Evolutionary conservation across 2,888 invertebrate genomes (phyloP), one percentile per base, ranked within the genome.

Genomic region (Dolichomitus sp.): DNA sequence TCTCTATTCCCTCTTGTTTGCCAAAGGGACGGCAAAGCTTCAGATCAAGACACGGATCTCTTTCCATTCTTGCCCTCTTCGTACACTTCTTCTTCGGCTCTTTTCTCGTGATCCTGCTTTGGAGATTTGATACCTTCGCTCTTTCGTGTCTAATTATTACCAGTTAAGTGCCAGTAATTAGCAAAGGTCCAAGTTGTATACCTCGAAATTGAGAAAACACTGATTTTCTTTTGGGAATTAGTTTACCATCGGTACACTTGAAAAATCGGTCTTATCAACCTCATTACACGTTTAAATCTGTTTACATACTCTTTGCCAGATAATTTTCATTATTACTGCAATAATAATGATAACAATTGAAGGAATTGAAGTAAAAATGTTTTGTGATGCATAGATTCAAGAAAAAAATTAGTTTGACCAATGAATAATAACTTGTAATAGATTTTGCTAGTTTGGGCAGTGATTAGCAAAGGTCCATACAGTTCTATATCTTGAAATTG

Each of bases 131-230:
- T 82, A 72, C 45, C 70, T 70, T 52, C 30, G 27, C n/a, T 19
- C 88, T 48, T 86, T 85, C 81, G 86, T 87, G 89, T 91, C 92
- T 93, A 93, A 93, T 92, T 92, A 92, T 93, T 90, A 89, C 90
- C 87, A 88, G 89, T 90, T 92, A 92, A 92, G 92, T 91, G 90
- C 87, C 85, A 88, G 89, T 91, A 92, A 92, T 93, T 92, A 91
- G 72, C 75, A 57, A 89, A 89, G 91, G 86, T 59, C 89, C 37
- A 27, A 68, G 63, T 54, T 48, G 54, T 61, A 12, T 88, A 84
- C 91, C 91, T 90, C 91, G 91, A 92, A 93, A 92, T 93, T 91
- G 89, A 89, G 91, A 90, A 90, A 91, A 91, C 88, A 90, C 85
- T 85, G 33, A n/a, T 70, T 30, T 54, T 37, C 27, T 69, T 52